phyloP scores from a whole-genome alignment of 1,140 invertebrate species.

The Oscheius sp. region DNA sequence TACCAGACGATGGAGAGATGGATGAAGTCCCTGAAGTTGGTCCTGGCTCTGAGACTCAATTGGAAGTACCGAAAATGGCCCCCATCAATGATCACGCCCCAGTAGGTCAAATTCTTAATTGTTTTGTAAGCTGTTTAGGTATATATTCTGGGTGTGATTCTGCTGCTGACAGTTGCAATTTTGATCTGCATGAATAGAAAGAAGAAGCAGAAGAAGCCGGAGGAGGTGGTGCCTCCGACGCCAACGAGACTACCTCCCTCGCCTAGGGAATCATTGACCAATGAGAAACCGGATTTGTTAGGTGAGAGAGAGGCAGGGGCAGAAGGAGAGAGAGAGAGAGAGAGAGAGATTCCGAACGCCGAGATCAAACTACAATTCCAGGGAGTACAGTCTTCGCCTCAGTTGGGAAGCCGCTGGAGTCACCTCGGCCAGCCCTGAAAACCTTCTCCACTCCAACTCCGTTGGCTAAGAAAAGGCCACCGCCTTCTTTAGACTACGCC shows the following conservation, averaged over 20 bases:
- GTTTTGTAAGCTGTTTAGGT: not conserved
- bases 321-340: not conserved
- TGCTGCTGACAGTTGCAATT: conserved; percentile 16
- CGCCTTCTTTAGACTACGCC: conserved; percentile 23
- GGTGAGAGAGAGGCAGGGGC: not conserved
- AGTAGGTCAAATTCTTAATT: not conserved
- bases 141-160: conserved; percentile 17
- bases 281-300: conserved; percentile 15
- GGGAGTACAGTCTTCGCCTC: conserved; percentile 24
- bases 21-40: not conserved
- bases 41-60: not conserved
- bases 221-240: not conserved
- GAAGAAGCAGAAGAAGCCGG: conserved; percentile 3
- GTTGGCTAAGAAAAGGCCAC: not conserved
- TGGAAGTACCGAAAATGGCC: not conserved
- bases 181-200: conserved; percentile 27
- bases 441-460: not conserved
- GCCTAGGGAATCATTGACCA: conserved; percentile 6
- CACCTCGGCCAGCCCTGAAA: conserved; percentile 15
- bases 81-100: not conserved
- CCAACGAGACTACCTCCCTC: conserved; percentile 24
- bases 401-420: conserved; percentile 10
- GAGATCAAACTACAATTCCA: not conserved
- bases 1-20: not conserved
- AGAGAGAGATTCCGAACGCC: no score